Percentiles rank a stretch among this genome's conserved stretches.
Evolutionary conservation across 2,797 vertebrate species (phyloP).

Genomic region (Labroides dimidiatus): DNA sequence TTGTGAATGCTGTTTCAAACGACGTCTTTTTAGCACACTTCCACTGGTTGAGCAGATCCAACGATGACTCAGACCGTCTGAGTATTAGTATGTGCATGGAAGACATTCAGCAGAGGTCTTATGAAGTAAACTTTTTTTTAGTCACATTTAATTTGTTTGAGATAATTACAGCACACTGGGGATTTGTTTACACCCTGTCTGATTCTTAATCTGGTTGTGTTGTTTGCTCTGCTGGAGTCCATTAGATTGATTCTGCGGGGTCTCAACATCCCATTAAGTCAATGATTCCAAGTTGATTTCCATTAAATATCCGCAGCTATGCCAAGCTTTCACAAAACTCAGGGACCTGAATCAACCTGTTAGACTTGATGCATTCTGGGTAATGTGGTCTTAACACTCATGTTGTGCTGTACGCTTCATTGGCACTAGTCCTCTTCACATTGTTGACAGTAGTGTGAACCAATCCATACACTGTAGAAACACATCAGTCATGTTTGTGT

Average conservation of each 20-base stretch:
- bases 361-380: background rate
- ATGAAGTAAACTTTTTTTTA: background rate
- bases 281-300: background rate
- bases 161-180: background rate
- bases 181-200: conserved; percentile 11
- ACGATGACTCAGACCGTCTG: too few species aligned
- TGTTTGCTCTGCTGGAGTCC: conserved; percentile 1
- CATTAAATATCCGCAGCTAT: background rate
- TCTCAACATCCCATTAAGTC: background rate
- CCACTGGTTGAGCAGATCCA: too few species aligned
- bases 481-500: conserved; percentile 24
- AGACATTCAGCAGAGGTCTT: background rate
- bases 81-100: background rate
- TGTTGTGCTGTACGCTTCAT: background rate
- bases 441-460: conserved; percentile 11
- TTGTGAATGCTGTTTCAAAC: too few species aligned
- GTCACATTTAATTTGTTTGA: background rate
- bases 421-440: background rate
- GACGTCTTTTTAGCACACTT: too few species aligned
- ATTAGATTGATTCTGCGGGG: conserved; percentile 14
- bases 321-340: background rate
- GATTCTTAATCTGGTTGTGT: background rate
- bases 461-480: conserved; percentile 13
- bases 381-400: background rate
- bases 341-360: background rate